Percentiles rank a stretch among this genome's conserved stretches.
Evolutionary conservation across 2,888 invertebrate species (phyloP).

Genomic region (Drosophila ezoana): DNA sequence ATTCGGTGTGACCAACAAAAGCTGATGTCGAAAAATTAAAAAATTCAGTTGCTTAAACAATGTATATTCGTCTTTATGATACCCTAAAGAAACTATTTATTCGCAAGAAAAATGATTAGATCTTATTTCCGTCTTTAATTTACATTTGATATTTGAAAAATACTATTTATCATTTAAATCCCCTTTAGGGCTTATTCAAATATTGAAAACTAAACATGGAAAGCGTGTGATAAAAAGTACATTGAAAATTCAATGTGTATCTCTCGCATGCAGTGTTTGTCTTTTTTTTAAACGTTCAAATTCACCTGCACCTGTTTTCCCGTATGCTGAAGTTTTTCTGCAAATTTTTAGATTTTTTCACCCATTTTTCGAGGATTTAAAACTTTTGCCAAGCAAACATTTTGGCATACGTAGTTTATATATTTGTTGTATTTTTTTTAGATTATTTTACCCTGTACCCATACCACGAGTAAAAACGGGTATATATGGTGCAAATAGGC

Average conservation of each 20-base stretch:
- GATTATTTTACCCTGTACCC: constrained; percentile 3
- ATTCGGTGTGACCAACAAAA: constrained; percentile 7
- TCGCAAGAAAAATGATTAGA: no score
- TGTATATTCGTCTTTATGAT: not conserved
- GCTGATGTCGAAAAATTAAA: not conserved
- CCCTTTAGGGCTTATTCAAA: not conserved
- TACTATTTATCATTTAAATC: constrained; percentile 6
- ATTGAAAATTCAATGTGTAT: constrained; percentile 1
- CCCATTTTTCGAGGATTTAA: constrained; percentile 19
- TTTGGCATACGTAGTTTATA: constrained; percentile 22
- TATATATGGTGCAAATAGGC: constrained; percentile 6
- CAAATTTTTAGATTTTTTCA: constrained; percentile 41
- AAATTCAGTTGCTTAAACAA: not conserved
- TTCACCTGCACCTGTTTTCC: constrained; percentile 73
- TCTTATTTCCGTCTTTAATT: not conserved
- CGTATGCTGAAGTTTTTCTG: constrained; percentile 40
- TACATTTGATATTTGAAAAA: not conserved
- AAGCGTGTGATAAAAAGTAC: not conserved
- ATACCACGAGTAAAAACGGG: not conserved
- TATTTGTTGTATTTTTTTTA: constrained; percentile 8
- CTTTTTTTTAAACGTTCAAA: constrained; percentile 52
- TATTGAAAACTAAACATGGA: no score
- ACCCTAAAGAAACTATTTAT: not conserved
- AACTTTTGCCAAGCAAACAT: constrained; percentile 23
- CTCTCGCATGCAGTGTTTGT: constrained; percentile 22